Evolutionary conservation across 2,113 vertebrate species (phyloP), one percentile per base, ranked within the genome.

Genomic region (Calyptommatus sinebrachiatus): DNA sequence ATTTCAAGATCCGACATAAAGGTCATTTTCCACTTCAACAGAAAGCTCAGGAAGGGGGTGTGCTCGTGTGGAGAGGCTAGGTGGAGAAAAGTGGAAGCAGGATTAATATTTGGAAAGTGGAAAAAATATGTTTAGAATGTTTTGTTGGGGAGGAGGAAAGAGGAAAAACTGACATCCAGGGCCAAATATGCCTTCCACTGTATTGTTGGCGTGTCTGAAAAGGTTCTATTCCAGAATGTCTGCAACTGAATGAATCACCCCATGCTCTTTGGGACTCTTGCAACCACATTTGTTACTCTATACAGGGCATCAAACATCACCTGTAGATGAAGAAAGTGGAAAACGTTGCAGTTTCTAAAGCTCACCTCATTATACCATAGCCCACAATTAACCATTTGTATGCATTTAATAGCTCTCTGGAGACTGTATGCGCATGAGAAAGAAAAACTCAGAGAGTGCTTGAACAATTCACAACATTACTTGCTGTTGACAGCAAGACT

Each of bases 71-170:
- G 3, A 26, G 10, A 66, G 65, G 65, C 24, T 26, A 45, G 62
- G 2, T 46, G 72, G 35, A 87, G 84, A 82, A 76, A 88, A 93
- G 91, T 84, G 88, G 91, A 90, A 91, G 80, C 81, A 78, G 85
- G 92, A 88, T 68, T 86, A 86, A 92, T 92, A 92, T 88, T 94
- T 92, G 90, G 94, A 94, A 94, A 94, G 91, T 91, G 77, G 83
- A 91, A 92, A 57, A 92, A 92, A 89, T 92, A 94, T 89, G 89
- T 91, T 91, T 92, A 87, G 91, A 92, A 91, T 85, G 91, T 81
- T 84, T 88, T 84, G 72, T 60, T 75, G 79, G 72, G 72, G 65
- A 69, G 65, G 26, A 50, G 79, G 72, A 65, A 75, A 48, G 41
- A 57, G 73, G 72, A 79, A 8, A 3, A 68, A 78, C 79, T 79